A percentile compares a stretch with the other conserved stretches of the same genome.
Conservation (phyloP, 2,888 invertebrate genomes). For the Pyrrhosoma nymphula region DNA sequence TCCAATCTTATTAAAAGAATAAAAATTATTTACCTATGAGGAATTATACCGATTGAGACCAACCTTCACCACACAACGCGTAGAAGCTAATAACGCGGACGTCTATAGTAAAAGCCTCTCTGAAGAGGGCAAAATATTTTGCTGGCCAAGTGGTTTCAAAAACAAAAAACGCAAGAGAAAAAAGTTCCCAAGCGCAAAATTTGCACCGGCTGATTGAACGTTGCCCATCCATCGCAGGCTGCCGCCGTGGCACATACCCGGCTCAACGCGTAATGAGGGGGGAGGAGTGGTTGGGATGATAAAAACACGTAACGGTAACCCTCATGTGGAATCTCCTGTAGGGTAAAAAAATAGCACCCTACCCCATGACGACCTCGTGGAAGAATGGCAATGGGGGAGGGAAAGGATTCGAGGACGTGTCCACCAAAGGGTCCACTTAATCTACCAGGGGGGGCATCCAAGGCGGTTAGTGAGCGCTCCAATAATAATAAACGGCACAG, state of each 20-base stretch:
- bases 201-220: not conserved
- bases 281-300: not conserved
- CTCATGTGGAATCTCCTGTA: not conserved
- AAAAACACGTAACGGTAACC: slow-evolving; percentile 2
- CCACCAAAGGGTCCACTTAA: not conserved
- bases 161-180: not conserved
- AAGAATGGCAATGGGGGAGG: not conserved
- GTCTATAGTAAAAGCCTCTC: not conserved
- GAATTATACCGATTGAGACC: not conserved
- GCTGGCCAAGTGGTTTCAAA: too few relatives aligned
- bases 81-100: not conserved
- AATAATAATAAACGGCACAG: not conserved
- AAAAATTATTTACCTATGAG: not conserved
- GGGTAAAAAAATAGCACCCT: not conserved
- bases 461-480: not conserved
- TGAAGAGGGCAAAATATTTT: too few relatives aligned
- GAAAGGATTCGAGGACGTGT: not conserved
- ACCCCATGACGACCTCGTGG: not conserved
- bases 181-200: not conserved
- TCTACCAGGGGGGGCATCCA: not conserved
- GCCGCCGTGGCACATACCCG: not conserved
- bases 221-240: not conserved
- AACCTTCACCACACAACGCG: not conserved
- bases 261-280: not conserved
- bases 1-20: too few relatives aligned